Conservation (phyloP, 2,113 vertebrate genomes). For the Clupea harengus region DNA sequence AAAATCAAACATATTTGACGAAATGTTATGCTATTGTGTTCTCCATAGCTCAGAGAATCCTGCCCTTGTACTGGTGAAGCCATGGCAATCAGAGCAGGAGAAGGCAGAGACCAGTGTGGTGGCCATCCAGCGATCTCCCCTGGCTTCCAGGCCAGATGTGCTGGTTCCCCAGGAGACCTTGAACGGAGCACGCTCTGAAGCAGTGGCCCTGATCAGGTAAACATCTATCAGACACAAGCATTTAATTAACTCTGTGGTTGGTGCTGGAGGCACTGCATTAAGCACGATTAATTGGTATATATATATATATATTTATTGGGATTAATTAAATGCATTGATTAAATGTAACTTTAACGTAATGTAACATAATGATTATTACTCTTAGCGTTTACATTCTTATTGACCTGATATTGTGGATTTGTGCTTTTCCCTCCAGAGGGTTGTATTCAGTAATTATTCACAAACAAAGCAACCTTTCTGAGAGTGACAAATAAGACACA, state of each 20-base stretch:
- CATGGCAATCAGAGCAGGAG: constrained; percentile 19
- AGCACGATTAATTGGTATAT: not conserved
- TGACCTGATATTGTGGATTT: not conserved
- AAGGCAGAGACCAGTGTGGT: not conserved
- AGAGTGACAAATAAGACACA: too few species aligned
- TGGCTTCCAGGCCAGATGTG: constrained; percentile 3
- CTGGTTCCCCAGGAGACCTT: constrained; percentile 19
- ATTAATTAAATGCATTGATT: not conserved
- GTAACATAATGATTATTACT: not conserved
- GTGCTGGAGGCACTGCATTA: not conserved
- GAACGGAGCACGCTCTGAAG: constrained; percentile 28
- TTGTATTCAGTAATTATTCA: too few species aligned
- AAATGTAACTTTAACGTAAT: not conserved
- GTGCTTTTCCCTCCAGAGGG: too few species aligned
- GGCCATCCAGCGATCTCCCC: not conserved
- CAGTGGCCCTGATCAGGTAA: constrained; percentile 60
- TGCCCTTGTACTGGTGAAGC: not conserved
- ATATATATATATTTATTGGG: too few species aligned
- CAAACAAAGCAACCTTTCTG: too few species aligned
- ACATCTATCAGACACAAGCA: constrained; percentile 17
- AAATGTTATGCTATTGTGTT: not conserved
- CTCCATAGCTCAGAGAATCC: constrained; percentile 38
- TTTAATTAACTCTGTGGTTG: not conserved
- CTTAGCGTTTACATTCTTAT: not conserved
- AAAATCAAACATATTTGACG: not conserved